Evolutionary conservation across 35 echinoderm and acorn worm genomes (phyloP).

Genomic region (Amphiura filiformis): DNA sequence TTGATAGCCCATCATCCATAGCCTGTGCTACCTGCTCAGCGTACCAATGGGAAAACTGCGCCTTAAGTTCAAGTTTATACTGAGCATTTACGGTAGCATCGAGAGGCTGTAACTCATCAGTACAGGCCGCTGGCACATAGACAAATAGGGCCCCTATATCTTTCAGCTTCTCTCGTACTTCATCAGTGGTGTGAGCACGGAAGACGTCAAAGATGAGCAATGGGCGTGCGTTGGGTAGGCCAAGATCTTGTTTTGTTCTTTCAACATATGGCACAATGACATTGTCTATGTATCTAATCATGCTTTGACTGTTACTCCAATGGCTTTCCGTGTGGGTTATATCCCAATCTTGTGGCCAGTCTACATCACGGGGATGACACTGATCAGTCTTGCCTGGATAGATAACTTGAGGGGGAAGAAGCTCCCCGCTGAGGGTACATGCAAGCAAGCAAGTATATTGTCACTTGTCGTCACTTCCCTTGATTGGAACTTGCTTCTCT

Average conservation of each 20-base stretch:
- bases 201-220: slow-evolving; percentile 42
- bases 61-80: slow-evolving; percentile 12
- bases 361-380: not conserved
- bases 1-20: not conserved
- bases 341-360: slow-evolving; percentile 34
- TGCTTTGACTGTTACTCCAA: slow-evolving; percentile 40
- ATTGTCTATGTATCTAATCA: slow-evolving; percentile 36
- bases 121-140: slow-evolving; percentile 26
- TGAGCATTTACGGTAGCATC: slow-evolving; percentile 23
- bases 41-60: slow-evolving; percentile 24
- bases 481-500: slow-evolving; percentile 19
- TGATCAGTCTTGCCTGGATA: slow-evolving; percentile 39
- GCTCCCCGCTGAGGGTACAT: not conserved
- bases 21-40: slow-evolving; percentile 3
- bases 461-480: slow-evolving; percentile 32
- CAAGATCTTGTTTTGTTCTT: not conserved
- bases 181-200: not conserved
- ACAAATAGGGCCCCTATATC: slow-evolving; percentile 4
- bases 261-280: slow-evolving; percentile 9
- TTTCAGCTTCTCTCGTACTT: not conserved
- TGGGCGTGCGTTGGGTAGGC: not conserved
- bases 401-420: slow-evolving; percentile 43
- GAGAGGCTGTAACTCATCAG: slow-evolving; percentile 20
- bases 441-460: slow-evolving; percentile 33
- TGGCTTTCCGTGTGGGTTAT: slow-evolving; percentile 26